Evolutionary conservation across 2,888 invertebrate genomes (phyloP).

Genomic region (Portevinia maculata): DNA sequence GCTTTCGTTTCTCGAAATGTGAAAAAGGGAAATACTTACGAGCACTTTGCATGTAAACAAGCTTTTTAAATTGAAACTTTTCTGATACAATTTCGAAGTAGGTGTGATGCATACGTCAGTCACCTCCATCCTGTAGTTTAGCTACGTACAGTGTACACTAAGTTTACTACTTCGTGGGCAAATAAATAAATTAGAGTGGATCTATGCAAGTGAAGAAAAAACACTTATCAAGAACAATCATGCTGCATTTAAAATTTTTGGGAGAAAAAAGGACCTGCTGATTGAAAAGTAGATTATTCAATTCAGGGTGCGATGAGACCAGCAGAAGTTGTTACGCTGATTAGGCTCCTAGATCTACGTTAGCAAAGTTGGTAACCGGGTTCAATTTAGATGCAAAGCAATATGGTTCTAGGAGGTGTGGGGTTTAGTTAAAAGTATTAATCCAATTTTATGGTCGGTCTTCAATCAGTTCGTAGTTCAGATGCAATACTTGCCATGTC

Average conservation of each 20-base stretch:
- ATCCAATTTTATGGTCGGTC: too few relatives aligned
- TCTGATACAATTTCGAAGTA: slow-evolving; percentile 68
- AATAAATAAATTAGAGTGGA: slow-evolving; percentile 56
- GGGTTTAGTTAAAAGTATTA: too few relatives aligned
- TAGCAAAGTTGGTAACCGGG: too few relatives aligned
- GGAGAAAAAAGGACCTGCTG: slow-evolving; percentile 22
- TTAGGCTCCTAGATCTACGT: too few relatives aligned
- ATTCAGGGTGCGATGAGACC: slow-evolving; percentile 8
- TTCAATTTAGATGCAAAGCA: too few relatives aligned
- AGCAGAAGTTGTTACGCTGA: too few relatives aligned
- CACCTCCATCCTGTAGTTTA: slow-evolving; percentile 3
- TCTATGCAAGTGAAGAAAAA: slow-evolving; percentile 40
- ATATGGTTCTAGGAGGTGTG: too few relatives aligned
- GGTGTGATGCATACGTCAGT: slow-evolving; percentile 54
- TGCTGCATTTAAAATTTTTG: slow-evolving; percentile 59
- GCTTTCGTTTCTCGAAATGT: slow-evolving; percentile 17
- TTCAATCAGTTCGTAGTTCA: too few relatives aligned
- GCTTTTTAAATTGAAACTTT: slow-evolving; percentile 73
- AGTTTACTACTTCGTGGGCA: slow-evolving; percentile 20
- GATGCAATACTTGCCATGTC: too few relatives aligned
- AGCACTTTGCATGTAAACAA: slow-evolving; percentile 73
- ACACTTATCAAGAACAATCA: slow-evolving; percentile 58
- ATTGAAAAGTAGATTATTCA: slow-evolving; percentile 63
- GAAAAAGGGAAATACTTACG: slow-evolving; percentile 32
- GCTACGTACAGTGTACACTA: slow-evolving; percentile 30